Conservation (phyloP, 2,797 vertebrate species). For the Typhlichthys eigenmanni region DNA sequence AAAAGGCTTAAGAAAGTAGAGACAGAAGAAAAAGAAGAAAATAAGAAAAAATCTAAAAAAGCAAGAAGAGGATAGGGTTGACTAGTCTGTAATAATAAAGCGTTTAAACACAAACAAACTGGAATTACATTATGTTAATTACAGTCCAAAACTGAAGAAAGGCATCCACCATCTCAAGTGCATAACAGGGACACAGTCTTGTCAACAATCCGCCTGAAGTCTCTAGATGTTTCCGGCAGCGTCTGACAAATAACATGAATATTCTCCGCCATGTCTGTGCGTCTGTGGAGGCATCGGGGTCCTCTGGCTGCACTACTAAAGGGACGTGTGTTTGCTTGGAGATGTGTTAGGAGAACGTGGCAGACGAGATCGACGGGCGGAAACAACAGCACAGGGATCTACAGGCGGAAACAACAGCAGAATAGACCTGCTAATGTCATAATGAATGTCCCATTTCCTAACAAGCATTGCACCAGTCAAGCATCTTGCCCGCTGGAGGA, state of each 20-base stretch:
- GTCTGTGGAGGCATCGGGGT: slow-evolving; percentile 12
- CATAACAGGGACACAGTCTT: slow-evolving; percentile 38
- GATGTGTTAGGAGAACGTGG: slow-evolving; percentile 8
- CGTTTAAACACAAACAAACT: not conserved
- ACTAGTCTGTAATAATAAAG: slow-evolving; percentile 12
- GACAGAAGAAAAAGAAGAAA: no score
- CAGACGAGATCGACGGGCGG: slow-evolving; percentile 2
- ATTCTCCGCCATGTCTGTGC: slow-evolving; percentile 20
- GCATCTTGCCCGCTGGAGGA: no score
- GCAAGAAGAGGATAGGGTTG: not conserved
- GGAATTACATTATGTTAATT: slow-evolving; percentile 43
- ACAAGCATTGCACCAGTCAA: not conserved
- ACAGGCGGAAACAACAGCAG: not conserved
- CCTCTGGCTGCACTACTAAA: not conserved
- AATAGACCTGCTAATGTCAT: not conserved
- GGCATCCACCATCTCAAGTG: slow-evolving; percentile 13
- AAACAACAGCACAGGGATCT: not conserved
- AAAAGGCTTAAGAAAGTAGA: no score
- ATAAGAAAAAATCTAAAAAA: no score
- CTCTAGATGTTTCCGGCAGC: slow-evolving; percentile 31
- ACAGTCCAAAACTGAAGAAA: slow-evolving; percentile 31
- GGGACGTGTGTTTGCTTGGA: slow-evolving; percentile 28
- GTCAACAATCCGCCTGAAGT: slow-evolving; percentile 33
- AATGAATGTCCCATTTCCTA: slow-evolving; percentile 9
- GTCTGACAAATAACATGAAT: slow-evolving; percentile 34